These are phyloP conservation scores for Gymnarchus niloticus DNA, from an alignment of 2,113 vertebrate species.

Conservation along the genomic window DNA sequence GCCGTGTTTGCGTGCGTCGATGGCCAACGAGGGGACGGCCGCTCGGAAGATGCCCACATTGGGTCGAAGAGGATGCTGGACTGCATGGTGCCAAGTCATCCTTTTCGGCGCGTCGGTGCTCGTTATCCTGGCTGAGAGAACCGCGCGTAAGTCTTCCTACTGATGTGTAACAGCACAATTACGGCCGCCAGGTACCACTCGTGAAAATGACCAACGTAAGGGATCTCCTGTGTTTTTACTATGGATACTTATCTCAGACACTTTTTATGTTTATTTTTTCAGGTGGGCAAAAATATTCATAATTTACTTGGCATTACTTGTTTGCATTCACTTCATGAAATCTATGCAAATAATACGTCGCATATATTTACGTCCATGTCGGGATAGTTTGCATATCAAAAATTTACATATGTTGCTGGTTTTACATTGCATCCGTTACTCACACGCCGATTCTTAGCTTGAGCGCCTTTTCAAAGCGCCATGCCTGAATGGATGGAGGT, in stretches of 20 bases:
- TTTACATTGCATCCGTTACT: neutral
- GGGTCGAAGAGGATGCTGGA: conserved; percentile 57
- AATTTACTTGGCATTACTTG: neutral
- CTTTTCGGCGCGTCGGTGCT: conserved; percentile 63
- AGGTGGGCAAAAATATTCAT: neutral
- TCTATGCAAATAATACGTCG: neutral
- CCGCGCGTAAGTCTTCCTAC: conserved; percentile 60
- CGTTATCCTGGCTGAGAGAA: conserved; percentile 63
- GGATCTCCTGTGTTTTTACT: neutral
- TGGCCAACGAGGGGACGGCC: conserved; percentile 51
- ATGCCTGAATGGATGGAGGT: conserved; percentile 10
- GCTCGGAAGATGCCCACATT: conserved; percentile 52
- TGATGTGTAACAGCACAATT: neutral
- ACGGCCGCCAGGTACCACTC: neutral
- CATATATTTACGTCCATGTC: neutral
- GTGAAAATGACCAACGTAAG: neutral
- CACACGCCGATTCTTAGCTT: neutral
- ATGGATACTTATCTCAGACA: neutral
- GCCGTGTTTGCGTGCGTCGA: conserved; percentile 23
- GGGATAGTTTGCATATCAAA: neutral
- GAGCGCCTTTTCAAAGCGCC: conserved; percentile 23
- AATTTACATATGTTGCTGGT: neutral
- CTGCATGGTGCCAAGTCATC: conserved; percentile 61
- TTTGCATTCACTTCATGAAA: neutral
- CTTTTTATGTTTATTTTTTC: neutral